A percentile compares a stretch with the other conserved stretches of the same genome.
Evolutionary conservation across 2,113 vertebrate genomes (phyloP).

Genomic region (Dissostichus mawsoni): DNA sequence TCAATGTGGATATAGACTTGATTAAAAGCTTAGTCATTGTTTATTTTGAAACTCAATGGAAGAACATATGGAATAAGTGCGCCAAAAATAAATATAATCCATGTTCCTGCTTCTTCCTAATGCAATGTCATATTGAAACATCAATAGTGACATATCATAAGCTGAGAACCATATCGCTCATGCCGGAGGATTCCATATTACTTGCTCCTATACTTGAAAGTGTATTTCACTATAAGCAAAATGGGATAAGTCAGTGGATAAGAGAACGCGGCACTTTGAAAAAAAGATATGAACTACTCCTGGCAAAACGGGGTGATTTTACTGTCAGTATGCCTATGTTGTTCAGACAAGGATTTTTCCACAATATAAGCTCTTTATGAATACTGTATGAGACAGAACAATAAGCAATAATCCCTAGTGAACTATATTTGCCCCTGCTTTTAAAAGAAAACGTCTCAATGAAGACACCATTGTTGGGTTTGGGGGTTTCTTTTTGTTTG

Average conservation of each 20-base stretch:
- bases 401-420: slow-evolving; percentile 75
- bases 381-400: slow-evolving; percentile 76
- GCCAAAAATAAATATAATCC: neutral
- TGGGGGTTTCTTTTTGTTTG: slow-evolving; percentile 87
- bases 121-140: neutral
- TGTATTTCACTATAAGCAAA: slow-evolving; percentile 11
- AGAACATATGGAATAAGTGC: neutral
- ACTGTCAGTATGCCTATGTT: slow-evolving; percentile 62
- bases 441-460: slow-evolving; percentile 60
- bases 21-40: slow-evolving; percentile 73
- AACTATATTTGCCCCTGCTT: slow-evolving; percentile 77
- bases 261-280: slow-evolving; percentile 15
- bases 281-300: slow-evolving; percentile 43
- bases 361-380: slow-evolving; percentile 79
- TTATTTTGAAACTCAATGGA: slow-evolving; percentile 61
- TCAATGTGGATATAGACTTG: slow-evolving; percentile 72
- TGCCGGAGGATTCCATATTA: neutral
- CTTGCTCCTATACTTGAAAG: neutral
- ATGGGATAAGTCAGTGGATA: slow-evolving; percentile 20
- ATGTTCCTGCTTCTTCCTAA: neutral
- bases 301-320: slow-evolving; percentile 52
- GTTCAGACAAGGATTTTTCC: slow-evolving; percentile 62
- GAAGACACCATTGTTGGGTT: slow-evolving; percentile 83
- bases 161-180: neutral
- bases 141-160: neutral